Evolutionary conservation across 2,113 vertebrate species (phyloP).

Genomic region (Hyla sarda): DNA sequence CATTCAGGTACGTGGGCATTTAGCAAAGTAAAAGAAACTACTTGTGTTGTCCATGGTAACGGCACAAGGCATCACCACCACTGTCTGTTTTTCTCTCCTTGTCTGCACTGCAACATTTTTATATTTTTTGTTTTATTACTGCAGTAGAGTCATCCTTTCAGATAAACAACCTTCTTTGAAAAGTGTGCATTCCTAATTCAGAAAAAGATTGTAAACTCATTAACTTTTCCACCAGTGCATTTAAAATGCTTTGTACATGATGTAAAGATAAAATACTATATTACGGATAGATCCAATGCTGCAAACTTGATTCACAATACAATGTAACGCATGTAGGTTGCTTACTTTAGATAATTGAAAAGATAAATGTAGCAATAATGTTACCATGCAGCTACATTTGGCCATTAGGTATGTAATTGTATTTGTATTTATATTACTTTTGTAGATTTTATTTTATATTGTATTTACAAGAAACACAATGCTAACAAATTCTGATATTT

Average conservation of each 20-base stretch:
- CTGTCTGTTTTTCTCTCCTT: no score
- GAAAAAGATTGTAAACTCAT: background rate
- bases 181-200: background rate
- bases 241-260: background rate
- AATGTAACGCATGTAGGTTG: background rate
- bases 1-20: no score
- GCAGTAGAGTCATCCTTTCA: no score
- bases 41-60: no score
- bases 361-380: no score
- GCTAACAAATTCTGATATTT: constrained; percentile 1
- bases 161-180: background rate
- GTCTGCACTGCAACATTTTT: no score
- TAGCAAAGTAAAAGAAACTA: no score
- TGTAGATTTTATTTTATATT: background rate
- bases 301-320: background rate
- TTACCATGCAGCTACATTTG: no score
- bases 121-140: no score
- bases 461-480: background rate
- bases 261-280: background rate
- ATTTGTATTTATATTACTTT: no score
- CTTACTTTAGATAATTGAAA: background rate
- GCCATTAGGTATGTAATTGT: no score
- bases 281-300: background rate
- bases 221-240: background rate
- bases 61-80: no score